Base-by-base conservation (phyloP, 2,888 invertebrate genomes). In the Chrysina gloriosa region DNA sequence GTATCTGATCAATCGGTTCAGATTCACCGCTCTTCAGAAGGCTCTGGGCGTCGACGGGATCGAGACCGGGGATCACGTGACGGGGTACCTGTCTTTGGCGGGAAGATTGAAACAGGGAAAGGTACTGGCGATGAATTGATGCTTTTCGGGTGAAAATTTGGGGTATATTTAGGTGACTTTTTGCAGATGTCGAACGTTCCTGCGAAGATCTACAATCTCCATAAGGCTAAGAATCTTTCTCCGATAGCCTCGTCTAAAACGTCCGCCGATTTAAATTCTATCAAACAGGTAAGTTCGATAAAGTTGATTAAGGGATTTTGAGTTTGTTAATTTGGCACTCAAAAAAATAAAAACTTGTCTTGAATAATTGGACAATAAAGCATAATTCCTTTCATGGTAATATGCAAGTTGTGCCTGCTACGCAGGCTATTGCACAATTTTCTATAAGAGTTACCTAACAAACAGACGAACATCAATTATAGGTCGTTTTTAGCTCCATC, bases 1-100 rank as follows among this genome's bases (percentile, higher is more conserved):
- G 23, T 69, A 69, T 29, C 50, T 69, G 4, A 45, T 63, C 21
- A 48, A 50, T 16, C 65, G 61, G n/a, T 65, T 69, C 39, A 65
- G 31, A n/a, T 61, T 58, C 19, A 25, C 56, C 11, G 36, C 68
- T 6, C 14, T 58, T n/a, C 56, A 58, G 11, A 19, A 61, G 9
- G 29, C 6, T 14, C 16, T 29, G 11, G 31, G 11, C 11, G 14
- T 19, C 14, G 21, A 16, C 2, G 34, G 9, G 6, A 1, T 47
- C 2, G 34, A 45, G 7, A 69, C 48, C 19, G 69, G 69, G 5
- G 69, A 69, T 25, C 65, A 69, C 29, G 36, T 58, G 9, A 50
- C 27, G 1, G 23, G 27, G 25, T 50, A 42, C 31, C 29, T 61
- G 3, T 47, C 61, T 4, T 36, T 36, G 9, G 36, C 61, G 2